Conservation (phyloP, 1,140 invertebrate species). For the Marisa cornuarietis region DNA sequence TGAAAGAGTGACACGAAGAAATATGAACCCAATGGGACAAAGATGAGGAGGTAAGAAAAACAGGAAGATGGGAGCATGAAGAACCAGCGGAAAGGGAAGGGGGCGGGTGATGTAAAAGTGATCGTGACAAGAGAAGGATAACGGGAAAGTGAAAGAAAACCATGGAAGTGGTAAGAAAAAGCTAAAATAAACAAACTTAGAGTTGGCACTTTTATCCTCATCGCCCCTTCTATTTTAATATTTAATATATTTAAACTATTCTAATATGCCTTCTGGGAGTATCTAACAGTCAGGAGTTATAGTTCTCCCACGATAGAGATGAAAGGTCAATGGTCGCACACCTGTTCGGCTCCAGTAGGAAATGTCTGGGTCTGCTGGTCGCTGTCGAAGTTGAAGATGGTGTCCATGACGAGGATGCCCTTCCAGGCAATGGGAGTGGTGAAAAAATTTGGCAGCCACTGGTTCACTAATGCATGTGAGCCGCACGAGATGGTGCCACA, state of each 20-base stretch:
- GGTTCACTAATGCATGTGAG: no score
- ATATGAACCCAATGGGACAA: no score
- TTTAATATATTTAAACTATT: no score
- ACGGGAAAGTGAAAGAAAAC: neutral
- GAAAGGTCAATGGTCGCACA: neutral
- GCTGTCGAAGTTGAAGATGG: conserved; percentile 34
- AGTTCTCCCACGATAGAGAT: neutral
- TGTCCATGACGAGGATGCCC: conserved; percentile 36
- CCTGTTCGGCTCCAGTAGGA: neutral
- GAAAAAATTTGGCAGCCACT: neutral
- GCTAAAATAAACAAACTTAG: neutral
- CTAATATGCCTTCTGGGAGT: no score
- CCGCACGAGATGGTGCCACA: no score
- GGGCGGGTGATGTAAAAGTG: no score
- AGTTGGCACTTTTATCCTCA: neutral
- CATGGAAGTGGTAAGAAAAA: neutral
- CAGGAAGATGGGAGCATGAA: no score
- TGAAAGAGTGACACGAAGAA: no score
- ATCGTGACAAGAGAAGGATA: neutral
- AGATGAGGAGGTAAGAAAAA: no score
- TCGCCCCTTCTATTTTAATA: neutral
- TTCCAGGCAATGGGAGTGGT: neutral
- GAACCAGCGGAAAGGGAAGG: no score
- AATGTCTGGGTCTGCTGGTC: conserved; percentile 22
- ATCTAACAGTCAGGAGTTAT: neutral